Percentiles rank a stretch among this genome's conserved stretches.
phyloP scores from a whole-genome alignment of 1,140 invertebrate species.

The Neotoxoptera formosana region DNA sequence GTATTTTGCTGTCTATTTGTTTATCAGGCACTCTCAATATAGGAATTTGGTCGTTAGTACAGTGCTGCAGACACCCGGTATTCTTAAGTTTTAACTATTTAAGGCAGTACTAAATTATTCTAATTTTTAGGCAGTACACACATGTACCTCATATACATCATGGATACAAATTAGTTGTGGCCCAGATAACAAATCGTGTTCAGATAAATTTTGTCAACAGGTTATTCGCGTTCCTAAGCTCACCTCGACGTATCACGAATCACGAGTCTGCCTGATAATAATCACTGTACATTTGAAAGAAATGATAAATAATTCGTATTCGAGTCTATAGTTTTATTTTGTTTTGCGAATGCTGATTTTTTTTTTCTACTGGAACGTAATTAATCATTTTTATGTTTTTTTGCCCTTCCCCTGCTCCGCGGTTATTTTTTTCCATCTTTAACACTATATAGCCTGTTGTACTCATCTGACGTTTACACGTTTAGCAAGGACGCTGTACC shows the following conservation, averaged over 20 bases:
- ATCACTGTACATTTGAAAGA: background rate
- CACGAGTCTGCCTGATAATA: too few species aligned
- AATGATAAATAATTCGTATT: background rate
- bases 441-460: background rate
- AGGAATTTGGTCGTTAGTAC: background rate
- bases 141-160: too few species aligned
- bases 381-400: slow-evolving; percentile 14
- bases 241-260: background rate
- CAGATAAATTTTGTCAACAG: background rate
- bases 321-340: background rate
- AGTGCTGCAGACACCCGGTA: background rate
- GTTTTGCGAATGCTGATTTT: background rate
- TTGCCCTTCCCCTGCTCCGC: background rate
- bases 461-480: background rate
- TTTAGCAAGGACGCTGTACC: background rate
- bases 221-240: background rate
- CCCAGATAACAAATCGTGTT: too few species aligned
- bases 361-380: background rate
- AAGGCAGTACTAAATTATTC: background rate
- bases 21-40: background rate
- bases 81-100: background rate
- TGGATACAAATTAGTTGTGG: too few species aligned
- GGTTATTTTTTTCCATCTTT: background rate
- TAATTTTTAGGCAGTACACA: background rate
- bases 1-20: background rate